Percentiles rank a stretch among this genome's conserved stretches.
phyloP scores from a whole-genome alignment of 2,888 invertebrate genomes.

The Lampropteryx suffumata region DNA sequence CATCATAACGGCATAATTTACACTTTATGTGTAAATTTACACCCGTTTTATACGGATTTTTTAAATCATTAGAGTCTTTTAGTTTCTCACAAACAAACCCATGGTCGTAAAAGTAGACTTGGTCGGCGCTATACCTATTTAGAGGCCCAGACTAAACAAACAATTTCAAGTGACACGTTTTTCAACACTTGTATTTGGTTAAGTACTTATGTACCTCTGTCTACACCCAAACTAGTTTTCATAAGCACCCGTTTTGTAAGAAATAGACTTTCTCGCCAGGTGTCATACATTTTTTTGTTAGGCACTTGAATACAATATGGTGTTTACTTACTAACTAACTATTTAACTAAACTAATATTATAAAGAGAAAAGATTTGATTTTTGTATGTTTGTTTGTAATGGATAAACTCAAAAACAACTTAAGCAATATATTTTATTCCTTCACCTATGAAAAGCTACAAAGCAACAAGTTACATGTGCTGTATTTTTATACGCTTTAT shows the following conservation, averaged over 20 bases:
- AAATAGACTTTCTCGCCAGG: constrained; percentile 30
- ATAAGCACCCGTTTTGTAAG: constrained; percentile 20
- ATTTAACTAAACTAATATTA: no score
- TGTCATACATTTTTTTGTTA: constrained; percentile 28
- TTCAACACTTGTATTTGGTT: constrained; percentile 41
- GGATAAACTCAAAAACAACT: no score
- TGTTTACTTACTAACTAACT: constrained; percentile 2
- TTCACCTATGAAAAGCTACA: no score
- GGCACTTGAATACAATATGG: constrained; percentile 19
- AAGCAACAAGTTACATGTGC: no score
- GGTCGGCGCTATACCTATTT: constrained; percentile 8
- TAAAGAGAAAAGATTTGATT: no score
- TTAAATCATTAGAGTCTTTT: no score
- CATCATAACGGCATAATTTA: background rate
- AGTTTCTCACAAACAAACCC: constrained; percentile 12
- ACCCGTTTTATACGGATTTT: no score
- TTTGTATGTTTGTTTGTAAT: no score
- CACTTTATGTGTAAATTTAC: constrained; percentile 7
- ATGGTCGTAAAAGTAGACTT: constrained; percentile 1
- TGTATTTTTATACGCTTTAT: no score
- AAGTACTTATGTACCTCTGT: constrained; percentile 26
- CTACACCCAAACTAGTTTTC: constrained; percentile 30
- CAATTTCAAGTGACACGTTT: constrained; percentile 46
- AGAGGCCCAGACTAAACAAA: constrained; percentile 50
- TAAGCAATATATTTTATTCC: no score